phyloP scores from a whole-genome alignment of 2,888 invertebrate genomes.

The Emmelina monodactyla region DNA sequence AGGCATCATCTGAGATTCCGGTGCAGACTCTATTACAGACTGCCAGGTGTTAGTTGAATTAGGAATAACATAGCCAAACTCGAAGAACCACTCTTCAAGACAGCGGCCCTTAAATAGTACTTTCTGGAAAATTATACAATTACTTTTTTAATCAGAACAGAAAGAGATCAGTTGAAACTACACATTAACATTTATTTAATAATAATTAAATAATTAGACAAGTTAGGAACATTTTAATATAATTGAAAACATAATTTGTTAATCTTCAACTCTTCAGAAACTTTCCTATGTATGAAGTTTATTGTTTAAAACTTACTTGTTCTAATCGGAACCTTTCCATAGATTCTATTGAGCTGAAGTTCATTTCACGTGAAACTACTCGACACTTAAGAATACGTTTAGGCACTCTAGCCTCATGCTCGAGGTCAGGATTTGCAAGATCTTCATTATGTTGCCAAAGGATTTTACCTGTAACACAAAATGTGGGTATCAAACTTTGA shows the following conservation, averaged over 20 bases:
- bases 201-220: too few relatives aligned
- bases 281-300: too few relatives aligned
- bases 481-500: neutral
- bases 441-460: constrained; percentile 98
- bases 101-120: constrained; percentile 86
- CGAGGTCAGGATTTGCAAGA: constrained; percentile 85
- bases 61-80: constrained; percentile 98
- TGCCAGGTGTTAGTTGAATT: constrained; percentile 99
- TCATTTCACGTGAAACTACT: constrained; percentile 88
- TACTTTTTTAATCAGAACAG: too few relatives aligned
- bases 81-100: constrained; percentile 99
- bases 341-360: constrained; percentile 88
- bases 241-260: too few relatives aligned
- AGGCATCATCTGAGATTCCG: constrained; percentile 99
- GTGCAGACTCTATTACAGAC: constrained; percentile 97
- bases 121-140: constrained; percentile 65
- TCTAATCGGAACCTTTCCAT: constrained; percentile 97
- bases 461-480: constrained; percentile 74
- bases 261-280: too few relatives aligned
- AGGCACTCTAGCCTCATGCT: constrained; percentile 96
- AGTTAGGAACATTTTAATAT: too few relatives aligned
- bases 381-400: constrained; percentile 95
- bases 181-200: too few relatives aligned
- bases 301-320: constrained; percentile 60
- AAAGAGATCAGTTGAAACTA: too few relatives aligned